phyloP scores from a whole-genome alignment of 2,113 vertebrate species.

The Crotophaga sulcirostris region DNA sequence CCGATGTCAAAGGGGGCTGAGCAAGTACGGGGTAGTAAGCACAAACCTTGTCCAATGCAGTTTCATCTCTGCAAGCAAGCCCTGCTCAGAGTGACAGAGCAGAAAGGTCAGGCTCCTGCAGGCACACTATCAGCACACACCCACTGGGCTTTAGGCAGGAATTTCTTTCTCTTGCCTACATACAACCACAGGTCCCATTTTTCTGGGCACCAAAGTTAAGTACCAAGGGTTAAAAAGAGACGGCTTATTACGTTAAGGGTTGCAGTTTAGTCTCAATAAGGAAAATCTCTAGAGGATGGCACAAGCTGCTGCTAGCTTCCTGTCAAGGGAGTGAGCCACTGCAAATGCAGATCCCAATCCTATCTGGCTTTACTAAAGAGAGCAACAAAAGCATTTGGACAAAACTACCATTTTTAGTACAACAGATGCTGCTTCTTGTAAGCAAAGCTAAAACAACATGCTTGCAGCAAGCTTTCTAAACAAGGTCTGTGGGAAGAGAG shows the following conservation, averaged over 20 bases:
- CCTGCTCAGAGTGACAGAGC: not conserved
- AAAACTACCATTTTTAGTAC: slow-evolving; percentile 19
- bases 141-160: not conserved
- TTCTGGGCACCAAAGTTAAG: not conserved
- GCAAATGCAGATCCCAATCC: not conserved
- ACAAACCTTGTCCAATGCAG: rapidly evolving
- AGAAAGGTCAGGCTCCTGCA: not conserved
- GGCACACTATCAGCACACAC: rapidly evolving
- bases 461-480: slow-evolving; percentile 20
- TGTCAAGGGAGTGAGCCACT: not conserved
- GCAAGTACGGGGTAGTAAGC: not conserved
- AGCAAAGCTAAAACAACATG: slow-evolving; percentile 41
- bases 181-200: not conserved
- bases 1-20: not conserved
- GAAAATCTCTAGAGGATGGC: not conserved
- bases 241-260: not conserved
- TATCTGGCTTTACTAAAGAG: not conserved
- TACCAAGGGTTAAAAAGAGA: not conserved
- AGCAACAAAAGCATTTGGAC: slow-evolving; percentile 32
- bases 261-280: not conserved
- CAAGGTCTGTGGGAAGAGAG: slow-evolving; percentile 52
- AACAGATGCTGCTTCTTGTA: slow-evolving; percentile 33
- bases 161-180: not conserved
- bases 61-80: not conserved
- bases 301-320: not conserved